Evolutionary conservation across 2,888 invertebrate species (phyloP).

Genomic region (Drosophila aldrichi): DNA sequence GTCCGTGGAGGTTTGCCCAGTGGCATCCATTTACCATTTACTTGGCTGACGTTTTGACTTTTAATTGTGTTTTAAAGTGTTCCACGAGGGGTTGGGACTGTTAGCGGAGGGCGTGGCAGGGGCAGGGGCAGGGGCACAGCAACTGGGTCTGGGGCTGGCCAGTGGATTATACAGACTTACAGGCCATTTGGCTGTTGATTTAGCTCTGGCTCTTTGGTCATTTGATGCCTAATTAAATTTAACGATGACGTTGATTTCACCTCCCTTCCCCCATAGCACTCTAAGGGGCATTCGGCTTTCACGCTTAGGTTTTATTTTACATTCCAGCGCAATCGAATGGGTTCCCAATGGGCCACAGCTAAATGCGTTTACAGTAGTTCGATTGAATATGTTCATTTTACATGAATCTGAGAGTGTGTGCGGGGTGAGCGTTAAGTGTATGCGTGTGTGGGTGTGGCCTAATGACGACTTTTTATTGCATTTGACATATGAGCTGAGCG

Average conservation of each 20-base stretch:
- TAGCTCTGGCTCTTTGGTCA: slow-evolving; percentile 72
- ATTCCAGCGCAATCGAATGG: slow-evolving; percentile 30
- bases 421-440: neutral
- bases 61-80: slow-evolving; percentile 79
- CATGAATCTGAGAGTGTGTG: neutral
- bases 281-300: neutral
- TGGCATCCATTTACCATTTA: slow-evolving; percentile 63
- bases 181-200: slow-evolving; percentile 82
- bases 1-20: slow-evolving; percentile 74
- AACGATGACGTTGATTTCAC: slow-evolving; percentile 76
- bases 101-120: neutral
- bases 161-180: slow-evolving; percentile 54
- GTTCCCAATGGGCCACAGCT: slow-evolving; percentile 30
- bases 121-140: neutral
- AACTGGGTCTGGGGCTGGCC: neutral
- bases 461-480: slow-evolving; percentile 5
- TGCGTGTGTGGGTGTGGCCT: neutral
- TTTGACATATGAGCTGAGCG: slow-evolving; percentile 8
- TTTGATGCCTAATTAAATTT: slow-evolving; percentile 84
- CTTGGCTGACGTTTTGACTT: slow-evolving; percentile 70
- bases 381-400: slow-evolving; percentile 3
- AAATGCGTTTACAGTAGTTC: slow-evolving; percentile 14
- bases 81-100: slow-evolving; percentile 7
- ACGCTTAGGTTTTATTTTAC: slow-evolving; percentile 52
- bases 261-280: too few relatives aligned